phyloP scores from a whole-genome alignment of 2,113 vertebrate species.

The Circaetus gallicus region DNA sequence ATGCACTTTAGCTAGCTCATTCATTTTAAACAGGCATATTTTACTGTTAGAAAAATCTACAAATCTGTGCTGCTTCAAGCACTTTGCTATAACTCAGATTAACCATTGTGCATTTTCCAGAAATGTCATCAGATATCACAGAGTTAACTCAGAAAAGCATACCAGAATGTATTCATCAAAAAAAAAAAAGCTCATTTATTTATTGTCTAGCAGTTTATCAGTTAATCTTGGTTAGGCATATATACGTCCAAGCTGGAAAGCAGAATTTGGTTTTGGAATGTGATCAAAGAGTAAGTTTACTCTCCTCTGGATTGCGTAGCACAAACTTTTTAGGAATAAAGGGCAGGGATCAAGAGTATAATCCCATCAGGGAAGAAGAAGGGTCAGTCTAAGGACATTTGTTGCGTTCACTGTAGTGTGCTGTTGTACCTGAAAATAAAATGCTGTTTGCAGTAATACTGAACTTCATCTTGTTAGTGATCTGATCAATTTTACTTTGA shows the following conservation, averaged over 20 bases:
- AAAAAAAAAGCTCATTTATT: neutral
- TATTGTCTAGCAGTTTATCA: neutral
- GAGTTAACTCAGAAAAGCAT: neutral
- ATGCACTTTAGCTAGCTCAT: conserved; percentile 5
- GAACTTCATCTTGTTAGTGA: neutral
- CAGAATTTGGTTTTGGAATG: neutral
- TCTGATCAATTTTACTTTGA: neutral
- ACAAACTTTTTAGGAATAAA: neutral
- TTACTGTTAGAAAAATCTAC: conserved; percentile 13
- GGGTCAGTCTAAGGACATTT: neutral
- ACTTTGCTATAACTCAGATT: neutral
- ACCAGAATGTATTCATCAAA: neutral
- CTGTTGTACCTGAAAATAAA: neutral
- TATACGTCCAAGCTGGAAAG: neutral
- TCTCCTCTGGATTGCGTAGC: neutral
- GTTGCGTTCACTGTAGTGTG: neutral
- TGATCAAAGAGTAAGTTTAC: neutral
- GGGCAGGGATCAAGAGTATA: neutral
- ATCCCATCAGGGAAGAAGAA: neutral
- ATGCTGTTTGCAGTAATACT: neutral
- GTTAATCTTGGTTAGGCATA: neutral
- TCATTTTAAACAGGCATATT: conserved; percentile 38
- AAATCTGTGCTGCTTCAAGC: neutral
- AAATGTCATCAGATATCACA: neutral
- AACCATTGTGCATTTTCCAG: neutral